These are phyloP conservation scores for Platorchestia sp. DNA, from an alignment of 1,140 invertebrate species.

Conservation along the genomic window DNA sequence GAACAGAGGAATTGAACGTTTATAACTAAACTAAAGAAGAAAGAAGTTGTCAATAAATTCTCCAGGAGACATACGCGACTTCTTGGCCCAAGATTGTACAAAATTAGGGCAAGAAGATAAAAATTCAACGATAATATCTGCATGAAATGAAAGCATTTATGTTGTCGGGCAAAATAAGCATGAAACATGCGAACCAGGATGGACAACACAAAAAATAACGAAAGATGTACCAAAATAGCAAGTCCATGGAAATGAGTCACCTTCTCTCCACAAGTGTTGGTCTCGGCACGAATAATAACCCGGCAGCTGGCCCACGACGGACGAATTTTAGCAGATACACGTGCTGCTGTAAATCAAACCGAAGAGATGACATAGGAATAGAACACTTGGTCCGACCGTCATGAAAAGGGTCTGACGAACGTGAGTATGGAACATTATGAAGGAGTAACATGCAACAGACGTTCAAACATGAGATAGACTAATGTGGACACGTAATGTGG, in stretches of 20 bases:
- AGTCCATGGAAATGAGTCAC: not conserved
- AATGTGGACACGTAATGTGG: not conserved
- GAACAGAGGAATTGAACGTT: too few species aligned
- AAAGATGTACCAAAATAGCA: not conserved
- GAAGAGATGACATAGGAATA: not conserved
- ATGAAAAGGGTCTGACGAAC: not conserved
- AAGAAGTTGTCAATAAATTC: too few species aligned
- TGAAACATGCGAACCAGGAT: too few species aligned
- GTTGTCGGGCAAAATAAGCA: too few species aligned
- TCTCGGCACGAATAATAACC: not conserved
- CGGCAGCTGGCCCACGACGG: too few species aligned
- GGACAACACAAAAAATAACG: not conserved
- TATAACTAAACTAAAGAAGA: too few species aligned
- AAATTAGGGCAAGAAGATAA: too few species aligned
- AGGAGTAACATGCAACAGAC: not conserved
- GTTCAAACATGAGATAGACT: not conserved
- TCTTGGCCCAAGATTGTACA: too few species aligned
- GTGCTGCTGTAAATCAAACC: conserved; percentile 17
- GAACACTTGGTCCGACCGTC: not conserved
- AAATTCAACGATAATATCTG: too few species aligned
- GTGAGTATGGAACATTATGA: not conserved
- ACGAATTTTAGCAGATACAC: not conserved
- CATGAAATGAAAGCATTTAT: too few species aligned
- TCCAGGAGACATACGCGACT: too few species aligned
- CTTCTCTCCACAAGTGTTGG: not conserved